phyloP scores from a whole-genome alignment of 35 echinoderm and acorn worm species.

The Holothuria glaberrima region DNA sequence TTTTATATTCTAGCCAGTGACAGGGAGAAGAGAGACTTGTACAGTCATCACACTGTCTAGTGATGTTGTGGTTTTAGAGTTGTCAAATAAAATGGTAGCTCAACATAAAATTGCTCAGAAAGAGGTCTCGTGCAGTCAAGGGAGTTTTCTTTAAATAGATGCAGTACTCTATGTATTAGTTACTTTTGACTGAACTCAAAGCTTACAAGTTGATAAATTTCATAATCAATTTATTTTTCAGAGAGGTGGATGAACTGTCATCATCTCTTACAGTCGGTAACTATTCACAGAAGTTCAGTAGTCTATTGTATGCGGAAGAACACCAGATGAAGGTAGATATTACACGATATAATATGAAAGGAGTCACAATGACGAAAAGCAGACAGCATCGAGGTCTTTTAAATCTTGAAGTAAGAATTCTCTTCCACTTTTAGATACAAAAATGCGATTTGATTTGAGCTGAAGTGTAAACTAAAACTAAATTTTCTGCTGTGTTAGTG shows the following conservation, averaged over 20 bases:
- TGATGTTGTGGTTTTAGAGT: too few species aligned
- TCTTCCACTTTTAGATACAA: neutral
- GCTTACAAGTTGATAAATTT: neutral
- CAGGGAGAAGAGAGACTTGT: too few species aligned
- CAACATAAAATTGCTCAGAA: neutral
- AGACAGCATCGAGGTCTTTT: neutral
- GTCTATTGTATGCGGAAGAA: slow-evolving; percentile 20
- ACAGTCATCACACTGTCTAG: too few species aligned
- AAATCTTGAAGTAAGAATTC: slow-evolving; percentile 19
- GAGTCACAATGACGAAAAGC: slow-evolving; percentile 9
- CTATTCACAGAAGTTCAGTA: slow-evolving; percentile 21
- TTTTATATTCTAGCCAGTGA: too few species aligned
- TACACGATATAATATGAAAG: slow-evolving; percentile 15
- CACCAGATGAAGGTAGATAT: slow-evolving; percentile 48
- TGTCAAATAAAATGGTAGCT: too few species aligned
- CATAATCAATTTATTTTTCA: neutral
- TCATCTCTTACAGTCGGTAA: neutral
- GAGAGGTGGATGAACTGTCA: neutral
- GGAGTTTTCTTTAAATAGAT: neutral
- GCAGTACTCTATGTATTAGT: too few species aligned
- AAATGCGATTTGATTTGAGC: too few species aligned
- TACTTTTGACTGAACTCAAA: too few species aligned
- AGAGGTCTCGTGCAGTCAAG: neutral
- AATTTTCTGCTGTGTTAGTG: too few species aligned
- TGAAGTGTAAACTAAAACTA: too few species aligned